Percentiles rank a stretch among this genome's conserved stretches.
Evolutionary conservation across 2,888 invertebrate genomes (phyloP).

Genomic region (Tenthredo livida): DNA sequence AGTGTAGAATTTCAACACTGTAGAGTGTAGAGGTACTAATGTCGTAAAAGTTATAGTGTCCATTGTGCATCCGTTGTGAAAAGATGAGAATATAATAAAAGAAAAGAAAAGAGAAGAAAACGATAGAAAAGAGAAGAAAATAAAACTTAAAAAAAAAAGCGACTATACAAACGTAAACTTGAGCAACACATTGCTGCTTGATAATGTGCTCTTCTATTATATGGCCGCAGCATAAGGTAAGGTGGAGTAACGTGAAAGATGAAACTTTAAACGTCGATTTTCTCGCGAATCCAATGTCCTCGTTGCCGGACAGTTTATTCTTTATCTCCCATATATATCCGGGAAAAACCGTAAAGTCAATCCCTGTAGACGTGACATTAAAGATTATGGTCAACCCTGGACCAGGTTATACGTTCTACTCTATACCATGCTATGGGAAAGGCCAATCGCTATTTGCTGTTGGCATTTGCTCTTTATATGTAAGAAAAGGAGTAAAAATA

Average conservation of each 20-base stretch:
- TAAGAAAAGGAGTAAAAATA: not conserved
- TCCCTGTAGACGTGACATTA: slow-evolving; percentile 43
- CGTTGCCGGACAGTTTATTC: slow-evolving; percentile 7
- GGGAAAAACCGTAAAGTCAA: slow-evolving; percentile 8
- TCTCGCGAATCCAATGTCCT: not conserved
- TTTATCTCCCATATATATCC: not conserved
- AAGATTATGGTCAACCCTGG: slow-evolving; percentile 38
- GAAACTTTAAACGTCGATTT: slow-evolving; percentile 10
- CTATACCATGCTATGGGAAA: not conserved
- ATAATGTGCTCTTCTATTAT: not conserved
- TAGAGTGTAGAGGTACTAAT: not conserved
- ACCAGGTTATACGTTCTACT: not conserved
- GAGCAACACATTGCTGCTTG: slow-evolving; percentile 19
- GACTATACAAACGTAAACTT: not conserved
- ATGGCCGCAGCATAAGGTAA: not conserved
- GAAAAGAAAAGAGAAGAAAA: not conserved
- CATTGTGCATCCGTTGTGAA: slow-evolving; percentile 35
- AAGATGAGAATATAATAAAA: not conserved
- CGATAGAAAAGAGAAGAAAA: not conserved
- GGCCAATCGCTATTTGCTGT: slow-evolving; percentile 25
- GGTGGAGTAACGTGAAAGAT: not conserved
- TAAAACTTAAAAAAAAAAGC: not conserved
- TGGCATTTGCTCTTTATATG: not conserved
- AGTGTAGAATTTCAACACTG: not conserved
- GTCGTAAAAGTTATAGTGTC: slow-evolving; percentile 47